Evolutionary conservation across 2,888 invertebrate genomes (phyloP).

Genomic region (Ophion costatus): DNA sequence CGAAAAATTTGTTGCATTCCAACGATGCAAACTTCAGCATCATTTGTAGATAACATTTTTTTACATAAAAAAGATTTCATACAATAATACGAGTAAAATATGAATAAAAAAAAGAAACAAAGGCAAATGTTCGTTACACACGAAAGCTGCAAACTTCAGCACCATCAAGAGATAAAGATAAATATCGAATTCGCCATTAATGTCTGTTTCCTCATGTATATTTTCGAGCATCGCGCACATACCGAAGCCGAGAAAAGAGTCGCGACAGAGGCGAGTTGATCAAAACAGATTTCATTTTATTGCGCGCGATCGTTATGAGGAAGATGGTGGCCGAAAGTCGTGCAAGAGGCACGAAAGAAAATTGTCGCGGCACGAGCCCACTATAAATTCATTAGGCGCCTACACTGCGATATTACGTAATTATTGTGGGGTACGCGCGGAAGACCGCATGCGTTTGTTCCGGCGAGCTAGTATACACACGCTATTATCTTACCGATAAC

Average conservation of each 20-base stretch:
- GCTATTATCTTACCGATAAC: conserved; percentile 23
- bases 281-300: neutral
- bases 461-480: conserved; percentile 17
- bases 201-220: no score
- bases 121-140: no score
- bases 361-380: conserved; percentile 55
- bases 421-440: conserved; percentile 23
- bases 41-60: no score
- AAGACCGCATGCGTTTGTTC: conserved; percentile 26
- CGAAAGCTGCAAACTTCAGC: no score
- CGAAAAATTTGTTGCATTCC: no score
- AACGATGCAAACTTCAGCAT: no score
- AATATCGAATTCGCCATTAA: no score
- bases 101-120: no score
- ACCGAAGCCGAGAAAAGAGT: neutral
- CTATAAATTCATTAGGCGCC: conserved; percentile 55
- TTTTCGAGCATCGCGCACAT: no score
- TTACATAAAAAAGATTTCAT: no score
- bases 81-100: no score
- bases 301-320: neutral
- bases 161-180: no score
- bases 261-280: neutral
- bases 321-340: neutral
- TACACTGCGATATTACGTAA: conserved; percentile 38
- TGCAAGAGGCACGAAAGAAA: conserved; percentile 17